phyloP scores from a whole-genome alignment of 2,113 vertebrate genomes.

The Anhinga rufa region DNA sequence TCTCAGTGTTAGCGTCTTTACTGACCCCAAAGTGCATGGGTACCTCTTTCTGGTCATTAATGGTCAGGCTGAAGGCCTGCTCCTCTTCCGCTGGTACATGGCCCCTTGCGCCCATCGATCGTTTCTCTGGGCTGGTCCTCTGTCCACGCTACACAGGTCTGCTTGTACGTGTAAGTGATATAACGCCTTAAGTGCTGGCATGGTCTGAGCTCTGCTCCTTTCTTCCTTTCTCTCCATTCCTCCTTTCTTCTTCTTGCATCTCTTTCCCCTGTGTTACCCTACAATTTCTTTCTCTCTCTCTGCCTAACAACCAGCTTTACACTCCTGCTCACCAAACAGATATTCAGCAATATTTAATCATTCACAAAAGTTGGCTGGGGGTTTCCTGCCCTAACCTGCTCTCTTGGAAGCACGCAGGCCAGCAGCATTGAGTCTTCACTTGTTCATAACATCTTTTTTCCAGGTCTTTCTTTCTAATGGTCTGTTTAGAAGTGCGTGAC shows the following conservation, averaged over 20 bases:
- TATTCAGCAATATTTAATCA: background rate
- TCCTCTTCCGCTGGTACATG: background rate
- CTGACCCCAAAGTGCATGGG: background rate
- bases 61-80: background rate
- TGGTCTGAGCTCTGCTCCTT: background rate
- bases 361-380: background rate
- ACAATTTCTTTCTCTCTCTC: background rate
- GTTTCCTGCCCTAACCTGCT: background rate
- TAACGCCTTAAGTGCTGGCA: background rate
- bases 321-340: background rate
- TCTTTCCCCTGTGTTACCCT: background rate
- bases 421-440: no score
- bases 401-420: background rate
- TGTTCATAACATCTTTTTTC: no score
- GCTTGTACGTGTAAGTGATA: background rate
- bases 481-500: background rate
- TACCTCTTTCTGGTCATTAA: background rate
- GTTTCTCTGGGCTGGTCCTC: background rate
- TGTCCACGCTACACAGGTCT: rapidly evolving
- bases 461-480: background rate
- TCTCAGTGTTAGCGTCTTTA: background rate
- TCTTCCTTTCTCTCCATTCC: background rate
- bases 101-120: background rate
- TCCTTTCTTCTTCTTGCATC: background rate
- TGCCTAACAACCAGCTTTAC: background rate